A percentile compares a stretch with the other conserved stretches of the same genome.
These are phyloP conservation scores for Sinocyclocheilus grahami DNA, from an alignment of 2,113 vertebrate genomes.

Conservation along the genomic window DNA sequence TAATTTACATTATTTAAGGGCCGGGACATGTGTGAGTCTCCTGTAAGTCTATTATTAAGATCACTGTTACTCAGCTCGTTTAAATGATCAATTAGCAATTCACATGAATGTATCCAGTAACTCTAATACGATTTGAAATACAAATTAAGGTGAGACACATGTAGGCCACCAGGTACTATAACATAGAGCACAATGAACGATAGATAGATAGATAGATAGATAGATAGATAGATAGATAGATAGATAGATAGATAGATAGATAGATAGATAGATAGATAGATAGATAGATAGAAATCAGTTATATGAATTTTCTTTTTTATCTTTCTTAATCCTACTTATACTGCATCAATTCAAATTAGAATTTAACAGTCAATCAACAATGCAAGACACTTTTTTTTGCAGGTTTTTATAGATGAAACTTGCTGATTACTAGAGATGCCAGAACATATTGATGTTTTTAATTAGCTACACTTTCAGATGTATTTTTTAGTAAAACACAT, in stretches of 20 bases:
- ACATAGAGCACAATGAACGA: too few relatives aligned
- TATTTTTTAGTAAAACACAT: not conserved
- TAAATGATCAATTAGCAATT: constrained; percentile 62
- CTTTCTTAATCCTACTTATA: not conserved
- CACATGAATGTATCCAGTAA: not conserved
- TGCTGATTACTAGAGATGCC: not conserved
- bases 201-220: not conserved
- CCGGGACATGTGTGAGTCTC: constrained; percentile 38
- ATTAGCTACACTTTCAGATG: not conserved
- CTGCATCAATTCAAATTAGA: not conserved
- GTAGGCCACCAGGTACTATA: not conserved
- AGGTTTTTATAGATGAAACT: not conserved
- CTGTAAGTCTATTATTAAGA: constrained; percentile 71
- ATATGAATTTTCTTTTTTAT: too few relatives aligned
- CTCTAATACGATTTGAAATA: not conserved
- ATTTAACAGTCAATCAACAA: not conserved
- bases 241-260: not conserved
- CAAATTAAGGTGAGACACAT: not conserved
- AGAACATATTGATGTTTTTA: constrained; percentile 1
- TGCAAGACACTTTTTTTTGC: not conserved
- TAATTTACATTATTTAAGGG: constrained; percentile 70
- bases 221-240: not conserved
- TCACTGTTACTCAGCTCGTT: constrained; percentile 72
- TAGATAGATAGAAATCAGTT: too few relatives aligned
- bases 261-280: too few relatives aligned